Conservation (phyloP, 2,113 vertebrate genomes). For the Gymnogyps californianus region DNA sequence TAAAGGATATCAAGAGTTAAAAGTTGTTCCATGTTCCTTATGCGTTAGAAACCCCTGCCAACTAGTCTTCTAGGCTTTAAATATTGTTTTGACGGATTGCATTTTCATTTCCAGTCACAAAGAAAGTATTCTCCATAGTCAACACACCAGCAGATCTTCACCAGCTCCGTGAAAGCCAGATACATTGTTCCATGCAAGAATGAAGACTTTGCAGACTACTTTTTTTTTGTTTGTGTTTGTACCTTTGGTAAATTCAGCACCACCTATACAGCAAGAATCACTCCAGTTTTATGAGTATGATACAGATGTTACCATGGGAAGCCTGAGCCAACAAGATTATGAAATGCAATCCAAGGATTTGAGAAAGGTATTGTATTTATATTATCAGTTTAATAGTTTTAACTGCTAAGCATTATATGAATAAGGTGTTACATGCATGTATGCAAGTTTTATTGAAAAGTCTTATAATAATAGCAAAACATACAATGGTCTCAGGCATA, state of each 20-base stretch:
- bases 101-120: conserved; percentile 80
- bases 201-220: conserved; percentile 75
- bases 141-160: conserved; percentile 48
- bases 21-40: conserved; percentile 80
- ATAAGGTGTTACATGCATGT: conserved; percentile 1
- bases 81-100: conserved; percentile 89
- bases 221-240: conserved; percentile 76
- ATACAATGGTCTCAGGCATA: background rate
- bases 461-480: background rate
- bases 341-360: conserved; percentile 66
- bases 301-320: conserved; percentile 54
- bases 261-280: conserved; percentile 63
- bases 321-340: conserved; percentile 62
- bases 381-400: conserved; percentile 29
- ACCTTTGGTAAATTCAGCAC: conserved; percentile 78
- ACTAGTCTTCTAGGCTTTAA: conserved; percentile 90
- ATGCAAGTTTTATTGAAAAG: background rate
- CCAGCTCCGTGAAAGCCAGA: conserved; percentile 60
- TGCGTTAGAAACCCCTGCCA: conserved; percentile 83
- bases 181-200: conserved; percentile 61
- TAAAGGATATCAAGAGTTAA: conserved; percentile 89
- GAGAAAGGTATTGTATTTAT: conserved; percentile 74
- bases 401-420: background rate
- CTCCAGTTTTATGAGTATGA: conserved; percentile 52
- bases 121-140: conserved; percentile 69